Evolutionary conservation across 2,888 invertebrate species (phyloP).

Genomic region (Drosophila paramelanica): DNA sequence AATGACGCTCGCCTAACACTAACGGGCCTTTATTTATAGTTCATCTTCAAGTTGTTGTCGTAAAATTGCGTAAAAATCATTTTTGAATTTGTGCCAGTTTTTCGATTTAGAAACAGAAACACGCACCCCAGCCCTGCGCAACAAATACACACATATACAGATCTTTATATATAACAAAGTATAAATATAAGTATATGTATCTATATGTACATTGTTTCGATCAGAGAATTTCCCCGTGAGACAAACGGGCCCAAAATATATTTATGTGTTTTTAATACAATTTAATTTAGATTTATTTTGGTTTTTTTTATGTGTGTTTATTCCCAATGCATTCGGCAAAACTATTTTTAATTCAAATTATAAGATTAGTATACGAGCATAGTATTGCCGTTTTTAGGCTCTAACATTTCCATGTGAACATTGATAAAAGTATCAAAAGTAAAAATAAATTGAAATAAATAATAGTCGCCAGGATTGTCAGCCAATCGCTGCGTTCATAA

Average conservation of each 20-base stretch:
- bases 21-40: conserved; percentile 76
- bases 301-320: background rate
- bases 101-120: conserved; percentile 48
- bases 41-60: conserved; percentile 76
- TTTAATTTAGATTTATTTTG: conserved; percentile 50
- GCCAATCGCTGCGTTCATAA: too few species aligned
- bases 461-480: too few species aligned
- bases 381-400: too few species aligned
- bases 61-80: conserved; percentile 79
- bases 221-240: conserved; percentile 54
- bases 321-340: background rate
- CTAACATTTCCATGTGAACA: too few species aligned
- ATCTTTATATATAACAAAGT: conserved; percentile 9
- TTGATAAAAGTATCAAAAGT: too few species aligned
- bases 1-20: conserved; percentile 34
- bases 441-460: too few species aligned
- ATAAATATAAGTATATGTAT: conserved; percentile 23
- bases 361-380: too few species aligned
- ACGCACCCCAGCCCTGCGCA: conserved; percentile 38
- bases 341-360: too few species aligned
- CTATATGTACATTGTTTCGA: conserved; percentile 1
- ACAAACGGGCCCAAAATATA: conserved; percentile 55
- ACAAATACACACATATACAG: conserved; percentile 22
- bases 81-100: conserved; percentile 80
- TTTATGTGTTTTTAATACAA: conserved; percentile 78